Evolutionary conservation across 2,797 vertebrate genomes (phyloP).

Genomic region (Pangasius krempfi): DNA sequence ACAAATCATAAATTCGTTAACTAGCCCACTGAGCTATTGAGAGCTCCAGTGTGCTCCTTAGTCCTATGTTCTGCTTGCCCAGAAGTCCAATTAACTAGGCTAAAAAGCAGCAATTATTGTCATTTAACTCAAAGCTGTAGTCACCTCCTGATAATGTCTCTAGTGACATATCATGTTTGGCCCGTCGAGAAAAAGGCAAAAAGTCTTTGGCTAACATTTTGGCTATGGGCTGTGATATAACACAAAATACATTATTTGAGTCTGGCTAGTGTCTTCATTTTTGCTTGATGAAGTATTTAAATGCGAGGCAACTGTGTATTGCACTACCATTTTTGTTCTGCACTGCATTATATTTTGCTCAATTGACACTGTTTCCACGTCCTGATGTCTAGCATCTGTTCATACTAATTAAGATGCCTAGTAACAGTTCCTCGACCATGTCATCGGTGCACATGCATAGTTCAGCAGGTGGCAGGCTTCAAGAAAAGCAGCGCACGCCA

Average conservation of each 20-base stretch:
- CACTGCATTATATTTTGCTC: background rate
- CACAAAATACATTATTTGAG: background rate
- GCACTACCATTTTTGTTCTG: too few relatives aligned
- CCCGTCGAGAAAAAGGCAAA: background rate
- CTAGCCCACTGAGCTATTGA: background rate
- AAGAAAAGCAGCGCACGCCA: background rate
- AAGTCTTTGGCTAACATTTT: background rate
- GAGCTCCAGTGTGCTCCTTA: background rate
- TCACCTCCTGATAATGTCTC: background rate
- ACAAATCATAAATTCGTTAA: conserved; percentile 8
- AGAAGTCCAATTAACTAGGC: background rate
- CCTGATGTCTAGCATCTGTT: conserved; percentile 1
- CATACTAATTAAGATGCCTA: conserved; percentile 1
- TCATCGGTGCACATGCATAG: background rate
- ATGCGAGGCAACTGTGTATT: background rate
- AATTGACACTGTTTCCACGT: background rate
- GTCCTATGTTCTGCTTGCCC: background rate
- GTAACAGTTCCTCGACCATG: background rate
- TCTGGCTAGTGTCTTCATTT: background rate
- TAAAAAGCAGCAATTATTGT: background rate
- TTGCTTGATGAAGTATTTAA: background rate
- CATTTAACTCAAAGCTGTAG: background rate
- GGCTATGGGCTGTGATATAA: background rate
- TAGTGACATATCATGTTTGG: background rate
- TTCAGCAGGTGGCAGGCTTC: too few relatives aligned